Conservation (phyloP, 2,888 invertebrate species). For the Hofmannophila pseudospretella region DNA sequence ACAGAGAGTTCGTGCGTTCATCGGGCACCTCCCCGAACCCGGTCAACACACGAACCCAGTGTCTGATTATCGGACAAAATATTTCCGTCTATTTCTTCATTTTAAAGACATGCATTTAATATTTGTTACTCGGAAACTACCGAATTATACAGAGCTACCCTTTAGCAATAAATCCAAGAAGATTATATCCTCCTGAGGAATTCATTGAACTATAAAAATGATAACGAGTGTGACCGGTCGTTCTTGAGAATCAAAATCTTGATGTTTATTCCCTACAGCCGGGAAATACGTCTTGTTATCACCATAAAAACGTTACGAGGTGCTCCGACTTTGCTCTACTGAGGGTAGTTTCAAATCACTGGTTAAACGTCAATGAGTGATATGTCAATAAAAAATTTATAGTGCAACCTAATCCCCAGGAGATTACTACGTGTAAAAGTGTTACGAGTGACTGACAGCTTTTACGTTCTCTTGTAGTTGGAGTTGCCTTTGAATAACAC, state of each 20-base stretch:
- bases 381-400: constrained; percentile 7
- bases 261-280: neutral
- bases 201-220: constrained; percentile 32
- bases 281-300: constrained; percentile 16
- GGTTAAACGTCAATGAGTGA: constrained; percentile 11
- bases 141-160: no score
- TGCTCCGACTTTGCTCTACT: constrained; percentile 23
- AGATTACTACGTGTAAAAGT: neutral
- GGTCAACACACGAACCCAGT: no score
- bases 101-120: no score
- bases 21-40: no score
- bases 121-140: no score
- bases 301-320: constrained; percentile 50
- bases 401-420: neutral
- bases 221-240: constrained; percentile 35
- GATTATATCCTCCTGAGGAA: constrained; percentile 27
- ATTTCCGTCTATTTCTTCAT: no score
- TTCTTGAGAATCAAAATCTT: constrained; percentile 23
- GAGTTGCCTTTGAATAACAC: no score
- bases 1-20: no score
- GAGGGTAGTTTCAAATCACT: constrained; percentile 16
- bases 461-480: no score
- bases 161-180: constrained; percentile 17
- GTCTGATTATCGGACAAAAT: no score
- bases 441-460: no score